phyloP scores from a whole-genome alignment of 2,113 vertebrate species.

The Chrysochloris asiatica region DNA sequence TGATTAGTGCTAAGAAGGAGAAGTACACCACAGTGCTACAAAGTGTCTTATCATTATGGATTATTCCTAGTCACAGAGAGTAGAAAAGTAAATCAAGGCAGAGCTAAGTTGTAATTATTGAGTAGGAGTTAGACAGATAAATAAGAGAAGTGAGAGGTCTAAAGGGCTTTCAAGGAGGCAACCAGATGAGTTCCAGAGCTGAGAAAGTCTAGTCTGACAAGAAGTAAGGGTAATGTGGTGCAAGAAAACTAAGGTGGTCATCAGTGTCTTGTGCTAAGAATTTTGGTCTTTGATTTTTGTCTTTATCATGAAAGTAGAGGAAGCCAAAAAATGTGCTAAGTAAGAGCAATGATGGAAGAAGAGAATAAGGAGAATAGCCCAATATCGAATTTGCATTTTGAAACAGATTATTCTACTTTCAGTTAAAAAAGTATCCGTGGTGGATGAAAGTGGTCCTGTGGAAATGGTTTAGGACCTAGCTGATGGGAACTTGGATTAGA shows the following conservation, averaged over 20 bases:
- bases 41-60: background rate
- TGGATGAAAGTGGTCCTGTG: background rate
- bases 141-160: background rate
- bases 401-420: background rate
- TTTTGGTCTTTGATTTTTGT: background rate
- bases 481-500: background rate
- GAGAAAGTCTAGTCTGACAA: background rate
- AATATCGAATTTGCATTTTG: background rate
- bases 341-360: accelerated
- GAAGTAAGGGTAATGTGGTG: accelerated
- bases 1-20: background rate
- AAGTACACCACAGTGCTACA: background rate
- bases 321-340: background rate
- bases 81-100: background rate
- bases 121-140: background rate
- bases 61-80: background rate
- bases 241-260: background rate
- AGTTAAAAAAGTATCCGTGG: background rate
- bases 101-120: background rate
- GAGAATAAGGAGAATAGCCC: background rate
- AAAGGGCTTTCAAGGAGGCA: background rate
- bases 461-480: background rate
- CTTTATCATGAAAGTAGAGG: background rate
- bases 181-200: background rate
- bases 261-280: background rate